Conservation (phyloP, 2,888 invertebrate species). For the Hofmannophila pseudospretella region DNA sequence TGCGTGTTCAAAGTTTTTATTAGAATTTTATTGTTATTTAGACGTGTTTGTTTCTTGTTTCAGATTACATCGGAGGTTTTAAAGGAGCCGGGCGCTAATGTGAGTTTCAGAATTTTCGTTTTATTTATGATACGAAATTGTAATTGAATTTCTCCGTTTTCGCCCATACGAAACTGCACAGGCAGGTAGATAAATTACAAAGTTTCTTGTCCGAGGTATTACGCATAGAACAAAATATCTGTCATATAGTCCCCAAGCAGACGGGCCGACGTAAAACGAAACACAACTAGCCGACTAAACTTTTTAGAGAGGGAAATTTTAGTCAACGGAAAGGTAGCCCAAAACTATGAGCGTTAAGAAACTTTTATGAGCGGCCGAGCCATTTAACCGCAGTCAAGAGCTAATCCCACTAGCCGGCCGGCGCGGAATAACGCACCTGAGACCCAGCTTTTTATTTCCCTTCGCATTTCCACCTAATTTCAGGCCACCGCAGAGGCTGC, state of each 20-base stretch:
- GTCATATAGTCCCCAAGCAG: conserved; percentile 45
- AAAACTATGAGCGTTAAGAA: conserved; percentile 71
- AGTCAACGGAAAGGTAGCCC: conserved; percentile 52
- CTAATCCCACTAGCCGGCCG: conserved; percentile 56
- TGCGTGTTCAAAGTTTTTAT: conserved; percentile 77
- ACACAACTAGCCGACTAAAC: conserved; percentile 42
- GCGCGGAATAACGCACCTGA: conserved; percentile 64
- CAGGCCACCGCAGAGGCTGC: conserved; percentile 51
- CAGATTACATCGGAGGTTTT: conserved; percentile 74
- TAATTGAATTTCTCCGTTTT: conserved; percentile 55
- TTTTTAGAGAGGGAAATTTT: conserved; percentile 58
- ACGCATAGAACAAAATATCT: conserved; percentile 18
- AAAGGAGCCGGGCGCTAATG: conserved; percentile 74
- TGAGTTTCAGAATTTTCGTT: conserved; percentile 68
- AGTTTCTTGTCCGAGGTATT: conserved; percentile 37
- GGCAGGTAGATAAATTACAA: conserved; percentile 44
- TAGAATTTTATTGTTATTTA: conserved; percentile 78
- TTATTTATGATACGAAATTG: conserved; percentile 57
- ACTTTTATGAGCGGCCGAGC: conserved; percentile 68
- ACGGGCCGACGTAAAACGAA: conserved; percentile 48
- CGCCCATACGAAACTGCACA: conserved; percentile 24
- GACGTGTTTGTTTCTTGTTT: conserved; percentile 77
- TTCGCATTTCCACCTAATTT: conserved; percentile 74
- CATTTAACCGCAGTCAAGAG: conserved; percentile 71
- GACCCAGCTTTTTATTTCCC: conserved; percentile 68